phyloP scores from a whole-genome alignment of 1,140 invertebrate genomes.

The Drosophila mauritiana region DNA sequence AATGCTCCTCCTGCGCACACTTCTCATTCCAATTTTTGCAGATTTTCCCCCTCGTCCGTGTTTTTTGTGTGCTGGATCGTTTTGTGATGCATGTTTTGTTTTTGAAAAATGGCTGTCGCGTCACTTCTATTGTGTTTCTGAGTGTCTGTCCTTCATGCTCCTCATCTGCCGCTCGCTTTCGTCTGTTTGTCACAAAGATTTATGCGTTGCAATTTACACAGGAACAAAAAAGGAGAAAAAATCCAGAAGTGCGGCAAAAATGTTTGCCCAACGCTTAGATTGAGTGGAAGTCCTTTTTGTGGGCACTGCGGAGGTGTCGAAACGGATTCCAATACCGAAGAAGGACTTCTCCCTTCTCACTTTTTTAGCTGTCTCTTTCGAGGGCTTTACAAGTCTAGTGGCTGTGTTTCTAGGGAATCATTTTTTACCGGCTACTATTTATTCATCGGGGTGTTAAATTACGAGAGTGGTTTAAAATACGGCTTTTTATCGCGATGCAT shows the following conservation, averaged over 20 bases:
- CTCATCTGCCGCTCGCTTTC: slow-evolving; percentile 27
- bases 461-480: slow-evolving; percentile 5
- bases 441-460: slow-evolving; percentile 44
- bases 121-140: slow-evolving; percentile 80
- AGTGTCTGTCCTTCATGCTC: slow-evolving; percentile 60
- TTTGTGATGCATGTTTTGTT: slow-evolving; percentile 72
- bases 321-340: slow-evolving; percentile 25
- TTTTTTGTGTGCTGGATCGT: slow-evolving; percentile 48
- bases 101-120: slow-evolving; percentile 81
- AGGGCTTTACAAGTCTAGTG: slow-evolving; percentile 9
- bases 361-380: slow-evolving; percentile 13
- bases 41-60: slow-evolving; percentile 3
- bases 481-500: slow-evolving; percentile 9
- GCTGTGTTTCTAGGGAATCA: slow-evolving; percentile 6
- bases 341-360: slow-evolving; percentile 4
- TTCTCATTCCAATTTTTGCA: slow-evolving; percentile 24
- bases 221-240: slow-evolving; percentile 23
- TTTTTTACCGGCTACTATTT: slow-evolving; percentile 20
- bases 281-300: slow-evolving; percentile 67
- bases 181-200: slow-evolving; percentile 79
- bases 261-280: slow-evolving; percentile 75
- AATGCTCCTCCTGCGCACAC: slow-evolving; percentile 36
- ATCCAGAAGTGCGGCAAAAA: slow-evolving; percentile 48
- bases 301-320: slow-evolving; percentile 54
- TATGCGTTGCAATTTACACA: slow-evolving; percentile 80